These are phyloP conservation scores for Zaprionus gabonicus DNA, from an alignment of 1,140 invertebrate species.

Conservation along the genomic window DNA sequence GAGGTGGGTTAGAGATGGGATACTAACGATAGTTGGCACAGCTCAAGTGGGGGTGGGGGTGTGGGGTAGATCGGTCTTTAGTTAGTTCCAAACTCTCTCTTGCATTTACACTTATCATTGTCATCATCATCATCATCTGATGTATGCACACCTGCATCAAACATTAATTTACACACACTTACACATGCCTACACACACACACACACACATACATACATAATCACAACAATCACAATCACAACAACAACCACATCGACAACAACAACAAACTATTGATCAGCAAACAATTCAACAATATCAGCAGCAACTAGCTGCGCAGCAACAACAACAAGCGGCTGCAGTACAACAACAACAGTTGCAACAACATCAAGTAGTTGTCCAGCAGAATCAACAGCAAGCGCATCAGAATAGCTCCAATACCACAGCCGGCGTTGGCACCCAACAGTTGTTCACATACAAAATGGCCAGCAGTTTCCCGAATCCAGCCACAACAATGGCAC, in stretches of 20 bases:
- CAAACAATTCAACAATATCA: conserved; percentile 85
- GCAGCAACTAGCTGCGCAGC: conserved; percentile 85
- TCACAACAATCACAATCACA: conserved; percentile 85
- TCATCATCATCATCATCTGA: not conserved
- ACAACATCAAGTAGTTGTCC: conserved; percentile 86
- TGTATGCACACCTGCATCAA: conserved; percentile 56
- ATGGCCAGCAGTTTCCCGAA: conserved; percentile 92
- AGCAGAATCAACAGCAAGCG: conserved; percentile 85
- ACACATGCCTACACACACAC: not conserved
- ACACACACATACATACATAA: conserved; percentile 59
- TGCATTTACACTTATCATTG: not conserved
- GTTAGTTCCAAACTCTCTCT: not conserved
- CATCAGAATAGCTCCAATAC: conserved; percentile 86
- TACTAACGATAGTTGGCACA: no score
- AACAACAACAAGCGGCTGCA: conserved; percentile 83
- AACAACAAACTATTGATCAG: conserved; percentile 86
- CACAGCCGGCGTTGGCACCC: conserved; percentile 87
- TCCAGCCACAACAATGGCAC: conserved; percentile 86
- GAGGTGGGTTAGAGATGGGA: no score
- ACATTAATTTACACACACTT: conserved; percentile 27
- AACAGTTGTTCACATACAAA: conserved; percentile 93
- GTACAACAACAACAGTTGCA: conserved; percentile 86
- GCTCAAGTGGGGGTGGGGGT: no score
- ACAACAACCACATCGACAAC: conserved; percentile 85
- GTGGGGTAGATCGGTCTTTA: not conserved